Evolutionary conservation across 2,888 invertebrate genomes (phyloP).

Genomic region (Pristionchus maxplancki): DNA sequence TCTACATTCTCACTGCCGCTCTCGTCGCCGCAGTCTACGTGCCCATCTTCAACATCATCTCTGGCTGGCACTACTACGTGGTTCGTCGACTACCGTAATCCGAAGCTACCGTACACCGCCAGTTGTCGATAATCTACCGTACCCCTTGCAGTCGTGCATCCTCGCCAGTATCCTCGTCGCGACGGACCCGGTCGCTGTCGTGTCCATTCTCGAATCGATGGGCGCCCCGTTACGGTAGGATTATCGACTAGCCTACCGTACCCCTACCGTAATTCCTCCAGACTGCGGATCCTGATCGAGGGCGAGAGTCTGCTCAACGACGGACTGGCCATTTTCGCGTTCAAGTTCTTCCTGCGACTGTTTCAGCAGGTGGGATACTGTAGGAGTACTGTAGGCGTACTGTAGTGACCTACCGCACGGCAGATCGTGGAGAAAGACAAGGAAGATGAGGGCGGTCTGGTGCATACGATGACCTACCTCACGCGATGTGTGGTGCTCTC

Average conservation of each 20-base stretch:
- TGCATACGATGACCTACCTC: conserved; percentile 10
- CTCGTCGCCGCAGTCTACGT: conserved; percentile 52
- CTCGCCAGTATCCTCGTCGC: conserved; percentile 80
- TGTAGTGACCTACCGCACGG: not conserved
- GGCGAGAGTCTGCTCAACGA: conserved; percentile 81
- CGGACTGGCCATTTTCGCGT: conserved; percentile 80
- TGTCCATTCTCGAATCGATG: conserved; percentile 79
- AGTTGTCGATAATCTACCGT: conserved; percentile 3
- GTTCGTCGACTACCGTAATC: conserved; percentile 42
- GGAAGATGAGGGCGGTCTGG: not conserved
- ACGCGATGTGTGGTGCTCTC: conserved; percentile 53
- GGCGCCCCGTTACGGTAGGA: conserved; percentile 72
- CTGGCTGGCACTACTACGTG: not conserved
- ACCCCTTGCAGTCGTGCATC: conserved; percentile 77
- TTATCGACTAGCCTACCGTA: not conserved
- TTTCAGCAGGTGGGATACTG: conserved; percentile 53
- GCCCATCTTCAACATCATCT: conserved; percentile 51
- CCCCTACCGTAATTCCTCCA: not conserved
- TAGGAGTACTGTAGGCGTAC: not conserved
- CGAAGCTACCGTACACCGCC: conserved; percentile 72
- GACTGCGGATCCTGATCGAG: conserved; percentile 77
- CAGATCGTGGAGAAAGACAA: not conserved
- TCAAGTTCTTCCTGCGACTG: conserved; percentile 73
- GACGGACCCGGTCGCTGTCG: conserved; percentile 80
- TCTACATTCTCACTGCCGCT: conserved; percentile 53